phyloP scores from a whole-genome alignment of 2,113 vertebrate genomes.

The Chauna torquata region DNA sequence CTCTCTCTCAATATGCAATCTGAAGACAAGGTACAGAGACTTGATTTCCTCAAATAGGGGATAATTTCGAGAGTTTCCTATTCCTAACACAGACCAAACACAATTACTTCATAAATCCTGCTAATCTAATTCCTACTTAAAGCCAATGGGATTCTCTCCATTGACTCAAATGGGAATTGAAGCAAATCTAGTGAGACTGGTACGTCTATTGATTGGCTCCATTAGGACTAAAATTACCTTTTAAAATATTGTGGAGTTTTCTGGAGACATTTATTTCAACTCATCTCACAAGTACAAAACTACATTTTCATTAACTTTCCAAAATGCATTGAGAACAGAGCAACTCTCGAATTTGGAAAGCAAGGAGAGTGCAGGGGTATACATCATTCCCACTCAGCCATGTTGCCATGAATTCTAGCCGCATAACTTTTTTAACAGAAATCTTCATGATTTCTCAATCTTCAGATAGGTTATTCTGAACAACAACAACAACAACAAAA shows the following conservation, averaged over 20 bases:
- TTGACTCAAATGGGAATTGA: slow-evolving; percentile 32
- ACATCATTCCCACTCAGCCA: neutral
- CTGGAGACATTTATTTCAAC: neutral
- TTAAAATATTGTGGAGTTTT: neutral
- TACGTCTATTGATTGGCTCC: slow-evolving; percentile 2
- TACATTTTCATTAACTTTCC: neutral
- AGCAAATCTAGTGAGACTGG: slow-evolving; percentile 44
- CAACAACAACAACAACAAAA: neutral
- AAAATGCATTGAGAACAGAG: neutral
- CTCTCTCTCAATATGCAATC: neutral
- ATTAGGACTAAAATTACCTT: slow-evolving; percentile 26
- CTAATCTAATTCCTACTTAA: slow-evolving; percentile 38
- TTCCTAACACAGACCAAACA: neutral
- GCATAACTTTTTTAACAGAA: neutral
- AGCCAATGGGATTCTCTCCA: slow-evolving; percentile 3
- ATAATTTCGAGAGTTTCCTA: neutral
- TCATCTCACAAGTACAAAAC: neutral
- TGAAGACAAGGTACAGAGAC: neutral
- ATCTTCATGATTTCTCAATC: neutral
- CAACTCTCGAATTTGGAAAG: neutral
- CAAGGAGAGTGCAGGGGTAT: neutral
- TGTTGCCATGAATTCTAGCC: neutral
- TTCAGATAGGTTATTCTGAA: neutral
- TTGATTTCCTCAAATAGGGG: neutral
- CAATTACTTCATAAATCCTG: slow-evolving; percentile 30